Evolutionary conservation across 2,113 vertebrate genomes (phyloP).

Genomic region (Mandrillus leucophaeus): DNA sequence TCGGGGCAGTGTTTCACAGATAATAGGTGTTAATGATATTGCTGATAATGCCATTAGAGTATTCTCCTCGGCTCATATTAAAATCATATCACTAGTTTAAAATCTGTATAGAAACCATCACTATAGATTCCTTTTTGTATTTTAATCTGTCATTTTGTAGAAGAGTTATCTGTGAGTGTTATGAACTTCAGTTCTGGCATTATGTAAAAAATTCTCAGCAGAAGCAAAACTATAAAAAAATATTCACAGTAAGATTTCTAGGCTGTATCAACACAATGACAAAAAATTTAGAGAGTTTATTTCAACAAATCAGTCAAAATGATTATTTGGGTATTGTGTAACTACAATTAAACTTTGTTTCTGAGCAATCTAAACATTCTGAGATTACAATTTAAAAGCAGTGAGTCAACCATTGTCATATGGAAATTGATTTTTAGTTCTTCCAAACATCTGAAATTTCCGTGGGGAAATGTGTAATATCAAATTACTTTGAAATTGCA

Average conservation of each 20-base stretch:
- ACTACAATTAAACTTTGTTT: neutral
- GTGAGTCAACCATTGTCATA: neutral
- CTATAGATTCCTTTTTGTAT: neutral
- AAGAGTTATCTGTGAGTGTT: neutral
- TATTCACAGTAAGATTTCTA: neutral
- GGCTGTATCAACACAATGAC: neutral
- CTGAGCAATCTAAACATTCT: neutral
- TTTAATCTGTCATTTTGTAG: neutral
- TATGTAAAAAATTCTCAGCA: neutral
- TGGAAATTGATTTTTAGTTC: slow-evolving; percentile 11
- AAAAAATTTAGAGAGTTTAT: neutral
- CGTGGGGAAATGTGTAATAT: neutral
- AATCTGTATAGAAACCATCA: neutral
- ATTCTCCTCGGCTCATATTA: neutral
- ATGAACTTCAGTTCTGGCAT: neutral
- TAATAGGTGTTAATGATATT: neutral
- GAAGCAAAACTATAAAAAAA: neutral
- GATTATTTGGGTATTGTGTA: neutral
- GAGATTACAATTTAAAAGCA: neutral
- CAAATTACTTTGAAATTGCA: slow-evolving; percentile 29
- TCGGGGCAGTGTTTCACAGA: neutral
- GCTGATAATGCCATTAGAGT: neutral
- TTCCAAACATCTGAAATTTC: neutral
- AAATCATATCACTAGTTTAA: neutral
- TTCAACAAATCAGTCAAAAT: neutral